Conservation (phyloP, 2,888 invertebrate species). For the Conus canariensis region DNA sequence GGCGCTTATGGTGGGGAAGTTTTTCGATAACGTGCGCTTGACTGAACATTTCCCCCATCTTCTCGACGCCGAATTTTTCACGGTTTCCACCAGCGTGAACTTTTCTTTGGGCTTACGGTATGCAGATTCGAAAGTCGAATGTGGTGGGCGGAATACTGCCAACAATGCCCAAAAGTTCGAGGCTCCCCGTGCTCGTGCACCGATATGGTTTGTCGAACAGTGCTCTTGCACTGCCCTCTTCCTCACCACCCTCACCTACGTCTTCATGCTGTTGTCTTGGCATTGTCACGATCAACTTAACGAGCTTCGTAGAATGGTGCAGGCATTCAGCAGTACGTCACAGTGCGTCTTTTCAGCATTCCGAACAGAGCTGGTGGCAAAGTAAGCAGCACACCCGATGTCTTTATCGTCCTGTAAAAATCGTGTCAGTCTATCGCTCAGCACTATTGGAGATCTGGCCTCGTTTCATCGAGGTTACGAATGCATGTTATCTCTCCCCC, state of each 20-base stretch:
- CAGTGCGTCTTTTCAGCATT: too few species aligned
- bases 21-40: slow-evolving; percentile 42
- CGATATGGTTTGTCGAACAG: not conserved
- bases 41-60: slow-evolving; percentile 25
- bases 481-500: too few species aligned
- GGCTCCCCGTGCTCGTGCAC: slow-evolving; percentile 23
- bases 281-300: slow-evolving; percentile 1
- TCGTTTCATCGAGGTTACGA: too few species aligned
- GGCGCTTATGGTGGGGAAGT: slow-evolving; percentile 65
- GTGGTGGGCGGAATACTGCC: not conserved
- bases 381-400: too few species aligned
- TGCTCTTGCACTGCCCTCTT: not conserved
- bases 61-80: not conserved
- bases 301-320: too few species aligned
- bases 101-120: slow-evolving; percentile 9
- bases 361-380: too few species aligned
- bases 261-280: not conserved
- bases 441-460: too few species aligned
- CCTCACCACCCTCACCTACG: not conserved
- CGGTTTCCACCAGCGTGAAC: not conserved
- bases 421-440: too few species aligned
- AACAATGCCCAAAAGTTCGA: not conserved
- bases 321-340: too few species aligned
- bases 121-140: slow-evolving; percentile 1
- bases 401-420: too few species aligned